phyloP scores from a whole-genome alignment of 2,888 invertebrate genomes.

The Lissonota sp. region DNA sequence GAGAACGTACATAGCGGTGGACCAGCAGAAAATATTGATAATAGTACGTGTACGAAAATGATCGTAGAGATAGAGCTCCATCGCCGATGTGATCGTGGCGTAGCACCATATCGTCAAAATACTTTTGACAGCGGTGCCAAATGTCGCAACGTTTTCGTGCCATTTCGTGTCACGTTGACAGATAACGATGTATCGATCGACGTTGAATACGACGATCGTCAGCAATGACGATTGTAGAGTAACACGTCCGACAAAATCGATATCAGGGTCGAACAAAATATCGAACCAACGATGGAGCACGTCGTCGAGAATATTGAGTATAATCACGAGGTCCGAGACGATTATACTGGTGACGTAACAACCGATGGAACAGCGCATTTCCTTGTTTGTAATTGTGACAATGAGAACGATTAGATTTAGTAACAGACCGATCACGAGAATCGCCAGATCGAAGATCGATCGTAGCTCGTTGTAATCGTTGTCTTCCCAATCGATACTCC shows the following conservation, averaged over 20 bases:
- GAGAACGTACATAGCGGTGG: constrained; percentile 72
- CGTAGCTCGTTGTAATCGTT: constrained; percentile 21
- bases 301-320: constrained; percentile 72
- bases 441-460: constrained; percentile 56
- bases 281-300: constrained; percentile 68
- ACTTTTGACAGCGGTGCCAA: constrained; percentile 67
- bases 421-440: constrained; percentile 57
- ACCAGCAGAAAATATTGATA: constrained; percentile 72
- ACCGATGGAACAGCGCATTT: constrained; percentile 68
- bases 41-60: constrained; percentile 59
- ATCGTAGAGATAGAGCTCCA: constrained; percentile 74
- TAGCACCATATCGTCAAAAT: constrained; percentile 72
- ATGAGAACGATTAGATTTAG: constrained; percentile 65
- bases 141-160: constrained; percentile 60
- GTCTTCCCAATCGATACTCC: constrained; percentile 53
- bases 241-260: constrained; percentile 74
- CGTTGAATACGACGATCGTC: constrained; percentile 72
- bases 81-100: constrained; percentile 70
- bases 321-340: constrained; percentile 73
- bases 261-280: constrained; percentile 68
- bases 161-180: constrained; percentile 63
- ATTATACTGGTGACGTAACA: constrained; percentile 74
- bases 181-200: constrained; percentile 73
- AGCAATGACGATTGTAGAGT: constrained; percentile 74
- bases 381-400: constrained; percentile 56